Evolutionary conservation across 2,797 vertebrate genomes (phyloP).

Genomic region (Hemitrygon akajei): DNA sequence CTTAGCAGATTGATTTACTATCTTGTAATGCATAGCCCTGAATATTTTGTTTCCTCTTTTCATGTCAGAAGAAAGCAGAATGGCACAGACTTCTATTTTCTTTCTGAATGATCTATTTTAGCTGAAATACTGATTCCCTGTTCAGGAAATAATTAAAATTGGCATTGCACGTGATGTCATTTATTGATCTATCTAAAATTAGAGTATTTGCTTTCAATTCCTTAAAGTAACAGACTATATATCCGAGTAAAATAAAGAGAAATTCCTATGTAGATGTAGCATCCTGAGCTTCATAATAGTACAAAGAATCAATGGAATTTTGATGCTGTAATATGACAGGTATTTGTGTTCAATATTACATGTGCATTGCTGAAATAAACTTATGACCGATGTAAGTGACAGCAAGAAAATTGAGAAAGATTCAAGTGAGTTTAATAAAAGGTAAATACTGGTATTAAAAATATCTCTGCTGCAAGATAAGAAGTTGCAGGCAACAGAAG

Average conservation of each 20-base stretch:
- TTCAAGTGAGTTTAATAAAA: not conserved
- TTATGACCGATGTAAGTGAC: not conserved
- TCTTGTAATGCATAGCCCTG: not conserved
- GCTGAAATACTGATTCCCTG: not conserved
- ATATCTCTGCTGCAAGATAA: not conserved
- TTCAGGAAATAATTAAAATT: not conserved
- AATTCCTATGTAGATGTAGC: not conserved
- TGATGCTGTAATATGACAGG: not conserved
- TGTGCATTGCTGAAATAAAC: not conserved
- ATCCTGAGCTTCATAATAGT: not conserved
- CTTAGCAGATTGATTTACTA: not conserved
- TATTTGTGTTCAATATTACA: not conserved
- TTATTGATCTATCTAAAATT: not conserved
- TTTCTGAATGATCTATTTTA: not conserved
- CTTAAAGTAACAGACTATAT: not conserved
- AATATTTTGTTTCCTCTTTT: not conserved
- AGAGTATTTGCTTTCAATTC: not conserved
- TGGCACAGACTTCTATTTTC: not conserved
- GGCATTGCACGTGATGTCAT: not conserved
- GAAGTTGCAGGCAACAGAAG: not conserved
- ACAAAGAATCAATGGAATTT: not conserved
- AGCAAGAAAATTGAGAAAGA: not conserved
- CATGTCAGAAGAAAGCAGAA: not conserved
- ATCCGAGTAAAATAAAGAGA: not conserved
- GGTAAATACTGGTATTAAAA: not conserved